Conservation (phyloP, 2,888 invertebrate species). For the Eilema griseolum region DNA sequence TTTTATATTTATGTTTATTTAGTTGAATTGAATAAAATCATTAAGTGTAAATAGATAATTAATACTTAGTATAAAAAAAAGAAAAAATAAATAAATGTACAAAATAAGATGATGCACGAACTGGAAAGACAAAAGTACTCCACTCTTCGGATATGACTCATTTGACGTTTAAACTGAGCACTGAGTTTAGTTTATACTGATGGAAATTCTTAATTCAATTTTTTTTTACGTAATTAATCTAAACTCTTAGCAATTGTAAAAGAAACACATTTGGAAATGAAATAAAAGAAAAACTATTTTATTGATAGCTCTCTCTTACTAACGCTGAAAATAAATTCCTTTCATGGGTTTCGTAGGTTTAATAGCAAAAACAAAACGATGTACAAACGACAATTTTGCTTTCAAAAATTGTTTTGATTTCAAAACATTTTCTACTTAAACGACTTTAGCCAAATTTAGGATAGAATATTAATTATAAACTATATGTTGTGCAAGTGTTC, state of each 20-base stretch:
- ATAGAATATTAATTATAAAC: constrained; percentile 20
- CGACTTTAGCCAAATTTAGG: constrained; percentile 26
- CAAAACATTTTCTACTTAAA: neutral
- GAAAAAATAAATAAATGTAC: too few species aligned
- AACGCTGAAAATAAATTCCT: neutral
- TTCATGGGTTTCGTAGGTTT: neutral
- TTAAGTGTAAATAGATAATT: too few species aligned
- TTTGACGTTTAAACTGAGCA: neutral
- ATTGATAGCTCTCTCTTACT: neutral
- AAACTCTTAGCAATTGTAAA: too few species aligned
- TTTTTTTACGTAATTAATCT: too few species aligned
- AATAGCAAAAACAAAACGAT: constrained; percentile 49
- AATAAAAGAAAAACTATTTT: neutral
- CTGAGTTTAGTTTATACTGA: neutral
- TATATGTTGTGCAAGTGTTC: constrained; percentile 19
- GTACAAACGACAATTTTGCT: constrained; percentile 53
- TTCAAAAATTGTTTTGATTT: constrained; percentile 57
- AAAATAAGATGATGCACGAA: neutral
- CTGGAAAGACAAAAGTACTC: neutral
- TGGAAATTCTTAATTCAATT: too few species aligned
- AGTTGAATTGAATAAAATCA: too few species aligned
- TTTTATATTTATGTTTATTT: too few species aligned
- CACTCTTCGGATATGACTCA: too few species aligned
- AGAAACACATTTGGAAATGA: too few species aligned
- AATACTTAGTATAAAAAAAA: too few species aligned